These are phyloP conservation scores for Eupleurogrammus muticus DNA, from an alignment of 2,797 vertebrate species.

Conservation along the genomic window DNA sequence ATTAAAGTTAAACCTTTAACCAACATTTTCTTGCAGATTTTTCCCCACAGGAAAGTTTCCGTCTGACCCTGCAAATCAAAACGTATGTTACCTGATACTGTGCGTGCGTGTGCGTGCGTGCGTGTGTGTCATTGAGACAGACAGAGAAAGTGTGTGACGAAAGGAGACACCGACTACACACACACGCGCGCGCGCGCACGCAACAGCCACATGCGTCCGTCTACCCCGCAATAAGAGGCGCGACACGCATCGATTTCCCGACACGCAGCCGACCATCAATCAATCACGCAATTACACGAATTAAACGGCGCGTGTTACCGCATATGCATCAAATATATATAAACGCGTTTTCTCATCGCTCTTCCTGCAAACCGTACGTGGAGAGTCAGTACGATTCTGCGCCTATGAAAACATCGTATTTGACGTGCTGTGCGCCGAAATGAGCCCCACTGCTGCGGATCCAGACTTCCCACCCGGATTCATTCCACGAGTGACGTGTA, in stretches of 20 bases:
- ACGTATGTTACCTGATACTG: background rate
- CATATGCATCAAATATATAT: too few relatives aligned
- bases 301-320: too few relatives aligned
- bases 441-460: background rate
- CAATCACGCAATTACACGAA: background rate
- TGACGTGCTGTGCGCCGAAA: background rate
- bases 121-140: background rate
- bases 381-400: too few relatives aligned
- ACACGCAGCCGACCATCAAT: background rate
- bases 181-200: background rate
- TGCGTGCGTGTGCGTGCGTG: background rate
- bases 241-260: slow-evolving; percentile 11
- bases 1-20: background rate
- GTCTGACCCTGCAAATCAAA: background rate
- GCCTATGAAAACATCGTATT: too few relatives aligned
- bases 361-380: too few relatives aligned
- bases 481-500: fast-evolving
- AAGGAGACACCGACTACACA: slow-evolving; percentile 29
- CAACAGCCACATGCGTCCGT: slow-evolving; percentile 15
- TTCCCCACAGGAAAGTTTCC: background rate
- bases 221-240: background rate
- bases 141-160: background rate
- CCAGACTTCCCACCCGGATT: background rate
- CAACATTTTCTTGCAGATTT: background rate
- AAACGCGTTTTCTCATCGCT: too few relatives aligned